A percentile compares a stretch with the other conserved stretches of the same genome.
Conservation (phyloP, 2,113 vertebrate species). For the Circaetus cinerascens region DNA sequence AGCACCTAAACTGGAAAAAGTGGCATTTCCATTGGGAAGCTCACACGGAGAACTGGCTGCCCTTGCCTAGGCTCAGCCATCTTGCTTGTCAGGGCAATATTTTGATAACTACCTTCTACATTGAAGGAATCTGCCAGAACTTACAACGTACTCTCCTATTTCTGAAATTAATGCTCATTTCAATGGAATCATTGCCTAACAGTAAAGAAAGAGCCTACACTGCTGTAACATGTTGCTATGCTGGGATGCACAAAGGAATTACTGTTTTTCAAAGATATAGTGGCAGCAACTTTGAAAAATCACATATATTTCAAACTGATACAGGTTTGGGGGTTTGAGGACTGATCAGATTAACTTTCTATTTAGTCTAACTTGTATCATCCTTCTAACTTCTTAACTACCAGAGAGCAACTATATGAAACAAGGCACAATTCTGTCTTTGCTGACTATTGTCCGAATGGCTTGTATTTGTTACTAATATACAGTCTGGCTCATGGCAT, state of each 20-base stretch:
- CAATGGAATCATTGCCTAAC: not conserved
- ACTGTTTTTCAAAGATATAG: not conserved
- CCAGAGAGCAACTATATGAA: not conserved
- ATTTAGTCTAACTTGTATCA: not conserved
- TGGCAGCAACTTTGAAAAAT: not conserved
- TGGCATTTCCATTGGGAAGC: not conserved
- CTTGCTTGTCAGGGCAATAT: not conserved
- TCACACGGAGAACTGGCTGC: not conserved
- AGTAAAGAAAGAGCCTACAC: not conserved
- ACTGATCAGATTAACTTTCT: not conserved
- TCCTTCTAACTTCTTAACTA: not conserved
- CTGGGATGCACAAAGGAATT: not conserved
- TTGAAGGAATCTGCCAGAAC: not conserved
- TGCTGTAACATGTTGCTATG: not conserved
- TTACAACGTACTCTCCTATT: not conserved
- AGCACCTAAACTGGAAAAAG: not conserved
- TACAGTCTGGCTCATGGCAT: not conserved
- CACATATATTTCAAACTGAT: not conserved
- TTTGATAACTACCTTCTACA: not conserved
- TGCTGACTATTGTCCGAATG: not conserved
- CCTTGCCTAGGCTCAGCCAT: not conserved
- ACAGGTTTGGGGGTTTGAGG: not conserved
- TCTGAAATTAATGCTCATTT: not conserved
- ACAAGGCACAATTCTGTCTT: not conserved
- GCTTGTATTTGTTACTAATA: not conserved